Base-by-base conservation (phyloP, 2,797 vertebrate genomes). In the Erethizon dorsatum region DNA sequence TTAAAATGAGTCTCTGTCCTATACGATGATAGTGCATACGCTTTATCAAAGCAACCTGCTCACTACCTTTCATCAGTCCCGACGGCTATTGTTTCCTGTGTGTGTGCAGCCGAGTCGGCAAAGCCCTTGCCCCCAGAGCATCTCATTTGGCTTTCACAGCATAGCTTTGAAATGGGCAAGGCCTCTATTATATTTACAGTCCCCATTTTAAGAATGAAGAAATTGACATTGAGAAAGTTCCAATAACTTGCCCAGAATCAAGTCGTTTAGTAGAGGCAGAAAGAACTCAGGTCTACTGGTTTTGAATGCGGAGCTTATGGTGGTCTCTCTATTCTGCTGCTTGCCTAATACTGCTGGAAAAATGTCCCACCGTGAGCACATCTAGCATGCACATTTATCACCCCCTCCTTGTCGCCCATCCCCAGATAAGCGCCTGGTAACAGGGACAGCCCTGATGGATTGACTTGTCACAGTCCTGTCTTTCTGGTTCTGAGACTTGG, bases 161-260 rank as follows among this genome's bases (percentile, higher is more conserved):
- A 45, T 52, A 54, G 17, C 57, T 97, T 91, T 83, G 85, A 95
- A 90, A 94, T 65, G 85, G 50, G 31, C 63, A 90, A 90, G 33
- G 33, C 22, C 8, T 75, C 47, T 89, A 31, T 61, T 92, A 37
- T 77, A 61, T 87, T 89, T 88, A 57, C 33, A 78, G 87, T 91
- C 13, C 56, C 41, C 26, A 61, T 45, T 83, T 88, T 90, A 45
- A 88, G 33, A 79, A 61, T 79, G 67, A 95, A 63, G 79, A 83
- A 73, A 75, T 18, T 41, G 41, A 92, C 33, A 20, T 57, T 93
- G 56, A 78, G 79, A 73, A 93, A 89, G 31, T 93, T 8, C 10
- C 47, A 57, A 1, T 24, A 22, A n/a, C 5, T 52, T 82, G 13
- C 12, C 56, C 56, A 77, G 79, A 95, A 83, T 80, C 59, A 11